These are phyloP conservation scores for Mycteria americana DNA, from an alignment of 2,797 vertebrate species.

Conservation along the genomic window DNA sequence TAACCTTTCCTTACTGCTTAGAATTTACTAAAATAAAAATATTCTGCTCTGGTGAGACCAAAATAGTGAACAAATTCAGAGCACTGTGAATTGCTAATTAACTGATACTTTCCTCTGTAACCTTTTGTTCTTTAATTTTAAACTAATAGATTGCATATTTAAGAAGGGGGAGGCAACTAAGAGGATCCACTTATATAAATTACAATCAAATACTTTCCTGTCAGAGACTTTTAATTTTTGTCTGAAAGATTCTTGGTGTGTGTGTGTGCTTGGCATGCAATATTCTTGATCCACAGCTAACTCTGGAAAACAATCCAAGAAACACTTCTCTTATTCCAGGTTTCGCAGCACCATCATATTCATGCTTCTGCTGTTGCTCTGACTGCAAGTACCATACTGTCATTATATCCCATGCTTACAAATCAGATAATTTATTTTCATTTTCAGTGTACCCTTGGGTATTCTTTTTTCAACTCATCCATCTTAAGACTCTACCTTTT, in stretches of 20 bases:
- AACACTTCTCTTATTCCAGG: neutral
- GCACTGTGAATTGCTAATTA: conserved; percentile 5
- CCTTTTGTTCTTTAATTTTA: neutral
- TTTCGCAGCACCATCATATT: neutral
- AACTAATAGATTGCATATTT: neutral
- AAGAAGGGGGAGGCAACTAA: neutral
- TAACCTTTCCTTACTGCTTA: neutral
- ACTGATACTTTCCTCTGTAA: neutral
- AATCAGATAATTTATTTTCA: neutral
- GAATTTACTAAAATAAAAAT: neutral
- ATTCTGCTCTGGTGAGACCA: neutral
- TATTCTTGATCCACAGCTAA: neutral
- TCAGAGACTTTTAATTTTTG: neutral
- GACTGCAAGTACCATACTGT: neutral
- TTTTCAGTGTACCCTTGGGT: neutral
- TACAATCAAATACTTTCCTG: neutral
- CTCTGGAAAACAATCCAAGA: neutral
- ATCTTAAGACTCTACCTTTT: neutral
- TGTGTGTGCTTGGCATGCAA: neutral
- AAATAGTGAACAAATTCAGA: neutral
- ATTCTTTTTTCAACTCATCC: neutral
- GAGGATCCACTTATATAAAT: neutral
- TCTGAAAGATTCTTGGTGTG: neutral
- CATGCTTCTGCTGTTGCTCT: neutral
- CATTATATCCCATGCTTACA: neutral